These are phyloP conservation scores for Papilio xuthus DNA, from an alignment of 1,140 invertebrate species.

Conservation along the genomic window DNA sequence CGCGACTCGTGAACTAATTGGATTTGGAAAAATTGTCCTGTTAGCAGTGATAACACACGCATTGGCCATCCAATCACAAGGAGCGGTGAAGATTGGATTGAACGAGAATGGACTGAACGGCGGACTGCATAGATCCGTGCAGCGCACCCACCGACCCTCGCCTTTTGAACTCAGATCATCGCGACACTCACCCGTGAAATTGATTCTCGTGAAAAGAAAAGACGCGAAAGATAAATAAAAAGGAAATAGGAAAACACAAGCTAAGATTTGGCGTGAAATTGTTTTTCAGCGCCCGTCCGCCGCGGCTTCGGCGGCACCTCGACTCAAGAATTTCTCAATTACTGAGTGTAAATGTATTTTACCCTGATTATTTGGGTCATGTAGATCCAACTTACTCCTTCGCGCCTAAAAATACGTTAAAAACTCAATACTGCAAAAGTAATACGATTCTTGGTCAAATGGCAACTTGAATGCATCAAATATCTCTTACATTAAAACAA, in stretches of 20 bases:
- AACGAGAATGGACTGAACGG: slow-evolving; percentile 53
- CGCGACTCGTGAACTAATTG: background rate
- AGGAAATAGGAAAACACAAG: slow-evolving; percentile 81
- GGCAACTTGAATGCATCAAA: background rate
- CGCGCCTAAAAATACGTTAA: background rate
- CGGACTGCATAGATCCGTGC: slow-evolving; percentile 60
- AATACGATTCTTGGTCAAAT: slow-evolving; percentile 24
- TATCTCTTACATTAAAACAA: slow-evolving; percentile 11
- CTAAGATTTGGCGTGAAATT: slow-evolving; percentile 82
- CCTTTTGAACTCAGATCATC: slow-evolving; percentile 80
- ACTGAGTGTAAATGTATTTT: slow-evolving; percentile 76
- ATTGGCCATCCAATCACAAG: slow-evolving; percentile 71
- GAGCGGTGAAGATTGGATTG: slow-evolving; percentile 67
- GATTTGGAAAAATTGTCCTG: slow-evolving; percentile 47
- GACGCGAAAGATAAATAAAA: slow-evolving; percentile 81
- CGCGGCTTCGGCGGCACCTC: slow-evolving; percentile 61
- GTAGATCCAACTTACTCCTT: background rate
- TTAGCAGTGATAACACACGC: slow-evolving; percentile 68
- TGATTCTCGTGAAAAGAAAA: slow-evolving; percentile 80
- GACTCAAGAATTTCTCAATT: slow-evolving; percentile 79
- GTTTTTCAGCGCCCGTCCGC: slow-evolving; percentile 76
- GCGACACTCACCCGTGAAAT: slow-evolving; percentile 81
- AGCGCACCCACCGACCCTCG: slow-evolving; percentile 60
- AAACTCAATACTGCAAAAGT: background rate
- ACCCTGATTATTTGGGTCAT: slow-evolving; percentile 71